Percentiles rank a stretch among this genome's conserved stretches.
phyloP scores from a whole-genome alignment of 2,888 invertebrate genomes.

The Tetramorium bicarinatum region DNA sequence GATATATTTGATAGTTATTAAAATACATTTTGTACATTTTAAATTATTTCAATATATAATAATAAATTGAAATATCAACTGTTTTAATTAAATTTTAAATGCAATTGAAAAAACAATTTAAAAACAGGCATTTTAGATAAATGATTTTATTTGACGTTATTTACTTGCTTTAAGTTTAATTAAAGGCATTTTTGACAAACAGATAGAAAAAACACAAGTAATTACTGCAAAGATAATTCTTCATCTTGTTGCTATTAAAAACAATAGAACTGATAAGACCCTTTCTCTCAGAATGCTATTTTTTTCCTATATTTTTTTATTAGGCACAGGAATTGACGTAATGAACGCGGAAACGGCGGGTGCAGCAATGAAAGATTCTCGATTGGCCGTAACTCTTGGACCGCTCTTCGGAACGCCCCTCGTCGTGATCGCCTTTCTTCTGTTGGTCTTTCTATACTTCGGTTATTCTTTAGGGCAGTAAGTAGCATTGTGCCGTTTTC shows the following conservation, averaged over 20 bases:
- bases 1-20: no score
- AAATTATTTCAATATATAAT: background rate
- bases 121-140: background rate
- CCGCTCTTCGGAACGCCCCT: constrained; percentile 79
- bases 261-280: background rate
- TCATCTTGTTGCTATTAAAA: background rate
- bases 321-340: constrained; percentile 76
- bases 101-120: background rate
- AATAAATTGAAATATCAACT: background rate
- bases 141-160: background rate
- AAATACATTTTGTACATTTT: background rate
- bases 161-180: background rate
- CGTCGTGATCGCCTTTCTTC: constrained; percentile 72
- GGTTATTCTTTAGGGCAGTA: constrained; percentile 81
- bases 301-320: constrained; percentile 1
- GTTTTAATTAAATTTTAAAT: background rate
- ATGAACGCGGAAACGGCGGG: constrained; percentile 75
- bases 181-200: background rate
- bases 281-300: background rate
- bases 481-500: constrained; percentile 69
- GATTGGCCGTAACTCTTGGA: constrained; percentile 68
- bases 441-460: constrained; percentile 75
- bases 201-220: background rate
- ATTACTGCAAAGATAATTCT: background rate
- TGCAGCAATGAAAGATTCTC: constrained; percentile 72